phyloP scores from a whole-genome alignment of 2,113 vertebrate species.

The Xyrauchen texanus region DNA sequence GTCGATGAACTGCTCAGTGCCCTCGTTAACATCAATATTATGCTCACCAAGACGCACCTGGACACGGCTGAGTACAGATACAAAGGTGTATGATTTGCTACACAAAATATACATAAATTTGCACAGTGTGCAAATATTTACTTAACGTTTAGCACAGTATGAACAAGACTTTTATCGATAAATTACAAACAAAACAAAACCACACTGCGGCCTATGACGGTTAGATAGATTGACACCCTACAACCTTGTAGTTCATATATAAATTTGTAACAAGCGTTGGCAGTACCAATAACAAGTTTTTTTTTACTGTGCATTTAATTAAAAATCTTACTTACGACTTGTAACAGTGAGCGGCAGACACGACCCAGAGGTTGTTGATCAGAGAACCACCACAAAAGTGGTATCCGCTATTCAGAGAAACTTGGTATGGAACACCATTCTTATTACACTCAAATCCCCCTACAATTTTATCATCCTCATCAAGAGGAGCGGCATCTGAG shows the following conservation, averaged over 20 bases:
- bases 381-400: conserved; percentile 78
- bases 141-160: no score
- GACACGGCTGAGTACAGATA: conserved; percentile 63
- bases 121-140: no score
- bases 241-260: no score
- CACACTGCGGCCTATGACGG: no score
- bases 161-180: no score
- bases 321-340: conserved; percentile 68
- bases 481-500: conserved; percentile 69
- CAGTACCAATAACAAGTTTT: no score
- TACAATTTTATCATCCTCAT: conserved; percentile 81
- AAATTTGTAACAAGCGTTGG: no score
- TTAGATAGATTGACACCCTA: no score
- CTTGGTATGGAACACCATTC: conserved; percentile 74
- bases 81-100: background rate
- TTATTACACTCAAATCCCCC: conserved; percentile 78
- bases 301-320: no score
- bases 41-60: conserved; percentile 78
- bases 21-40: conserved; percentile 73
- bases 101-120: background rate
- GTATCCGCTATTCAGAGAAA: conserved; percentile 78
- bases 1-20: conserved; percentile 73
- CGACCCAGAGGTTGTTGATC: conserved; percentile 79
- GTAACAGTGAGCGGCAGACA: conserved; percentile 86
- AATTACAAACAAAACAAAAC: no score